Percentiles rank a stretch among this genome's conserved stretches.
These are phyloP conservation scores for Ctenosaura bakeri DNA, from an alignment of 2,797 vertebrate species.

Conservation along the genomic window DNA sequence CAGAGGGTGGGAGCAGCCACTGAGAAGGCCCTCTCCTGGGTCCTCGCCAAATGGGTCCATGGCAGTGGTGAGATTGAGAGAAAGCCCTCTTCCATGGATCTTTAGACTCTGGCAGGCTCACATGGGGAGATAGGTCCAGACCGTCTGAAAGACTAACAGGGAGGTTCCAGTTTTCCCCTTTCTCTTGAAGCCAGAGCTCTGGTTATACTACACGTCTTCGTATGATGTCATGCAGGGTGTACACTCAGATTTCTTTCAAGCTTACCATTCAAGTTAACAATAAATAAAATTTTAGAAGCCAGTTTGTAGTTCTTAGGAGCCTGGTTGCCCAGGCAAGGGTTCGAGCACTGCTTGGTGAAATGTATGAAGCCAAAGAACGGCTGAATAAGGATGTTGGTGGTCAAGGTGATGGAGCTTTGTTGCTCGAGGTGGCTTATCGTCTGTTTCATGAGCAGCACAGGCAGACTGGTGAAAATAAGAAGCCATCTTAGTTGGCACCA, in stretches of 20 bases:
- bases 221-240: too few species aligned
- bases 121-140: too few species aligned
- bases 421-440: not conserved
- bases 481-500: not conserved
- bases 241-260: not conserved
- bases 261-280: not conserved
- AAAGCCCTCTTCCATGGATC: too few species aligned
- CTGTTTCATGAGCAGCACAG: not conserved
- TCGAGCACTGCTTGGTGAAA: not conserved
- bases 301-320: too few species aligned
- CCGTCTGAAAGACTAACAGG: too few species aligned
- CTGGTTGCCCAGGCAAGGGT: not conserved
- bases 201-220: not conserved
- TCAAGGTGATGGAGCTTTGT: not conserved
- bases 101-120: too few species aligned
- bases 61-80: too few species aligned
- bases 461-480: not conserved
- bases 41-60: too few species aligned
- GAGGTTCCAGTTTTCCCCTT: not conserved
- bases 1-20: too few species aligned
- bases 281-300: too few species aligned
- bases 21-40: too few species aligned
- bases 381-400: not conserved
- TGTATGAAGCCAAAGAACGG: not conserved
- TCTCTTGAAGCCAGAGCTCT: not conserved